These are phyloP conservation scores for Pampus argenteus DNA, from an alignment of 2,797 vertebrate genomes.

Conservation along the genomic window DNA sequence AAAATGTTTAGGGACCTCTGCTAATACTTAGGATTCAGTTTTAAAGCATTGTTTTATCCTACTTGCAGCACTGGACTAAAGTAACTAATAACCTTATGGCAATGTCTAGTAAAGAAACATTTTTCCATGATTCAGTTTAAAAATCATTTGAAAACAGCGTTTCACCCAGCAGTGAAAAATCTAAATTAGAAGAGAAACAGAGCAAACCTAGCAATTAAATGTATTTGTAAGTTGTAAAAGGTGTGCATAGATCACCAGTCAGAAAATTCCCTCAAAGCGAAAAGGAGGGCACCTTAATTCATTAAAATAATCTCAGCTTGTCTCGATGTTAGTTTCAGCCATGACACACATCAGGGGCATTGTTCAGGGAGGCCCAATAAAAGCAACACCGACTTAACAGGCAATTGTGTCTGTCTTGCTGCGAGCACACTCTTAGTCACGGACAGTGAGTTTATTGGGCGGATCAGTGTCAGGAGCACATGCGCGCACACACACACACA, in stretches of 20 bases:
- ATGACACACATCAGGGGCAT: constrained; percentile 79
- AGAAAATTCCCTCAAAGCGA: constrained; percentile 42
- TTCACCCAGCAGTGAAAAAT: constrained; percentile 31
- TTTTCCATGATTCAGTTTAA: constrained; percentile 41
- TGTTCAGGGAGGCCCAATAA: constrained; percentile 82
- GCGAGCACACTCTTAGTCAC: constrained; percentile 84
- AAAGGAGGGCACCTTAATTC: constrained; percentile 66
- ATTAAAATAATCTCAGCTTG: constrained; percentile 80
- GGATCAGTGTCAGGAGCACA: constrained; percentile 83
- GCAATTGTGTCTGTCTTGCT: constrained; percentile 85
- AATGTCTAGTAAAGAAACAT: background rate
- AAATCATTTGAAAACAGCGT: constrained; percentile 36
- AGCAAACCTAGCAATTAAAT: constrained; percentile 10
- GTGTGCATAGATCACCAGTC: constrained; percentile 46
- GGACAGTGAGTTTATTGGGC: constrained; percentile 85
- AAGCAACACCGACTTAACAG: constrained; percentile 85
- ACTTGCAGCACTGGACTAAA: constrained; percentile 36
- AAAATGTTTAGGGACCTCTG: constrained; percentile 20
- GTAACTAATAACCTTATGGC: constrained; percentile 22
- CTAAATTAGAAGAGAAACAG: constrained; percentile 27
- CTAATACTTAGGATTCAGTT: constrained; percentile 34
- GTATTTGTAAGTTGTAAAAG: constrained; percentile 32
- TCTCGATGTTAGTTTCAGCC: constrained; percentile 69
- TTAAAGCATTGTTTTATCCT: constrained; percentile 40
- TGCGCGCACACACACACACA: constrained; percentile 36